These are phyloP conservation scores for Trematomus bernacchii DNA, from an alignment of 2,797 vertebrate genomes.

Conservation along the genomic window DNA sequence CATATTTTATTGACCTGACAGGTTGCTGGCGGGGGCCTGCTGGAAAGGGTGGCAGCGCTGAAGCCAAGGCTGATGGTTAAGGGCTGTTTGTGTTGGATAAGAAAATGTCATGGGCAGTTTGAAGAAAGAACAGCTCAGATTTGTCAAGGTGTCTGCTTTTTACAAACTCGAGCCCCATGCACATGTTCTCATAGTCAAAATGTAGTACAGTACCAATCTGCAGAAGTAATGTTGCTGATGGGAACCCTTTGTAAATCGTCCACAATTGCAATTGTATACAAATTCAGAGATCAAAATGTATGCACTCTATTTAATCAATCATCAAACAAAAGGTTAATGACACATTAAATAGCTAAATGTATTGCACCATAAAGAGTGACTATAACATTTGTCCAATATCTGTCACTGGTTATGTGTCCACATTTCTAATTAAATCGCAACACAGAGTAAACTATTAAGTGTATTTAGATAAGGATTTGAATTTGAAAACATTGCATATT, in stretches of 20 bases:
- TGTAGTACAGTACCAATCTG: not conserved
- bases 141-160: not conserved
- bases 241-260: not conserved
- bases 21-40: constrained; percentile 53
- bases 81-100: constrained; percentile 52
- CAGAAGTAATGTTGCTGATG: constrained; percentile 3
- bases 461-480: not conserved
- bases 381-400: not conserved
- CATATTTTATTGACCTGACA: constrained; percentile 76
- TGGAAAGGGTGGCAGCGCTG: constrained; percentile 46
- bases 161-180: constrained; percentile 15
- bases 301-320: not conserved
- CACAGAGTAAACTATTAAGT: not conserved
- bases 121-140: constrained; percentile 14
- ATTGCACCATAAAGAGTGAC: not conserved
- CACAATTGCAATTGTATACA: not conserved
- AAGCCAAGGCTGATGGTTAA: constrained; percentile 46
- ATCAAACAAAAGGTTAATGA: no score
- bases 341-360: not conserved
- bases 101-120: constrained; percentile 53
- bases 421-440: not conserved
- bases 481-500: not conserved
- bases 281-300: not conserved
- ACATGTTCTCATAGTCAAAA: constrained; percentile 2
- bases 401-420: not conserved